Percentiles rank a stretch among this genome's conserved stretches.
Evolutionary conservation across 2,888 invertebrate genomes (phyloP).

Genomic region (Eristalis arbustorum): DNA sequence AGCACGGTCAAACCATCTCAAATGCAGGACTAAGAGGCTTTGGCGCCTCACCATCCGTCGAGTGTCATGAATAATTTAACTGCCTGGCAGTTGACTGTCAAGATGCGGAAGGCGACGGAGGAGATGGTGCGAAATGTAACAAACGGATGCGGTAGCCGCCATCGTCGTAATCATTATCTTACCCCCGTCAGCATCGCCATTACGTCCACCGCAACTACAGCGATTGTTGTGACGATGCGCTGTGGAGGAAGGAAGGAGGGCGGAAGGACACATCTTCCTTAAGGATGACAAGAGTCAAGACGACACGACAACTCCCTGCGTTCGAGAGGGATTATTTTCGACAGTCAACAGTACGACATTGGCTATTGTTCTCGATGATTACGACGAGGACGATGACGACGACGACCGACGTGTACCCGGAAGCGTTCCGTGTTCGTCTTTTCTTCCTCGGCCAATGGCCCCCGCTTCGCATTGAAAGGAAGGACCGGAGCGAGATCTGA

Average conservation of each 20-base stretch:
- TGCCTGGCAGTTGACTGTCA: slow-evolving; percentile 54
- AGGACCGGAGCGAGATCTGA: neutral
- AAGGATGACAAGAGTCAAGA: slow-evolving; percentile 15
- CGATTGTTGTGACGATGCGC: neutral
- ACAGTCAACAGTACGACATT: neutral
- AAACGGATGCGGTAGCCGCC: slow-evolving; percentile 58
- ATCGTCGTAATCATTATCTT: slow-evolving; percentile 64
- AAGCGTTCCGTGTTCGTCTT: neutral
- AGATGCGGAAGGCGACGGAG: neutral
- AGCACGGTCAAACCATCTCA: slow-evolving; percentile 45
- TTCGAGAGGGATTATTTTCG: neutral
- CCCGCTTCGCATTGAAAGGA: neutral
- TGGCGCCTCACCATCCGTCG: slow-evolving; percentile 27
- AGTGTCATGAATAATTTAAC: slow-evolving; percentile 63
- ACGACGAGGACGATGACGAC: neutral
- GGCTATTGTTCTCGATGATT: neutral
- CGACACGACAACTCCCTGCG: slow-evolving; percentile 4
- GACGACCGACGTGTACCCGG: neutral
- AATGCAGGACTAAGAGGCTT: slow-evolving; percentile 46
- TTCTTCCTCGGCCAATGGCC: neutral
- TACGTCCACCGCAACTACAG: slow-evolving; percentile 17
- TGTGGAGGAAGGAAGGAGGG: neutral
- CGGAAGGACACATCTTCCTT: neutral
- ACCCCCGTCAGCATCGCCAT: slow-evolving; percentile 28
- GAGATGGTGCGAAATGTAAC: slow-evolving; percentile 42